Evolutionary conservation across 2,888 invertebrate species (phyloP).

Genomic region (Ligdia adustata): DNA sequence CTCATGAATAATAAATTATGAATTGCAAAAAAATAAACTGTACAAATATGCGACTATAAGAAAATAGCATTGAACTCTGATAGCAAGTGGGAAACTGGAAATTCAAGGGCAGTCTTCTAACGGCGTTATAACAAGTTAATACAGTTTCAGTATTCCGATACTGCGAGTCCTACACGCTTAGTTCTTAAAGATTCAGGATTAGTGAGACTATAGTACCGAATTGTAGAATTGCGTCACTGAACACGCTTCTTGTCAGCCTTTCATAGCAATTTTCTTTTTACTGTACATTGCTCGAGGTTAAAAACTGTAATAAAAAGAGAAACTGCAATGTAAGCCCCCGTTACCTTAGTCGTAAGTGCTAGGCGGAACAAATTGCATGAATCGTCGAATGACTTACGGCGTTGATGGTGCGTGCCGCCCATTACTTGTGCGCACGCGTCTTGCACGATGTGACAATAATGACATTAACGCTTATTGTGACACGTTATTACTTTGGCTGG

Average conservation of each 20-base stretch:
- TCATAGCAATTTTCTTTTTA: slow-evolving; percentile 19
- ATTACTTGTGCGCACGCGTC: slow-evolving; percentile 39
- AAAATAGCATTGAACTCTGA: slow-evolving; percentile 22
- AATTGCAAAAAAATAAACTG: slow-evolving; percentile 20
- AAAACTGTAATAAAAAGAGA: slow-evolving; percentile 45
- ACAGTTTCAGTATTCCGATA: too few relatives aligned
- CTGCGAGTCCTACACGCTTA: too few relatives aligned
- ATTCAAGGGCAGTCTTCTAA: too few relatives aligned
- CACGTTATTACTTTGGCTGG: slow-evolving; percentile 22
- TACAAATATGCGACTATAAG: slow-evolving; percentile 8
- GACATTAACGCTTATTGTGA: slow-evolving; percentile 38
- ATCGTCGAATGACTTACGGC: slow-evolving; percentile 40
- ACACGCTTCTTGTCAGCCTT: slow-evolving; percentile 2
- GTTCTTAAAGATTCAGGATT: too few relatives aligned
- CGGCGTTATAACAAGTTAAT: too few relatives aligned
- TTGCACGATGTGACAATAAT: slow-evolving; percentile 51
- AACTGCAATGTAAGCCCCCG: slow-evolving; percentile 37
- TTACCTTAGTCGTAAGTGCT: slow-evolving; percentile 34
- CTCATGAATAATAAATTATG: slow-evolving; percentile 15
- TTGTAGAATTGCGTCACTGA: slow-evolving; percentile 2
- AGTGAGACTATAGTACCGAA: too few relatives aligned
- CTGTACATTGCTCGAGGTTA: slow-evolving; percentile 38
- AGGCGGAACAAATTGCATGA: slow-evolving; percentile 54
- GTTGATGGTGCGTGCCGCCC: slow-evolving; percentile 37
- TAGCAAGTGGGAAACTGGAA: too few relatives aligned